Conservation (phyloP, 2,888 invertebrate genomes). For the Cheilosia vulpina region DNA sequence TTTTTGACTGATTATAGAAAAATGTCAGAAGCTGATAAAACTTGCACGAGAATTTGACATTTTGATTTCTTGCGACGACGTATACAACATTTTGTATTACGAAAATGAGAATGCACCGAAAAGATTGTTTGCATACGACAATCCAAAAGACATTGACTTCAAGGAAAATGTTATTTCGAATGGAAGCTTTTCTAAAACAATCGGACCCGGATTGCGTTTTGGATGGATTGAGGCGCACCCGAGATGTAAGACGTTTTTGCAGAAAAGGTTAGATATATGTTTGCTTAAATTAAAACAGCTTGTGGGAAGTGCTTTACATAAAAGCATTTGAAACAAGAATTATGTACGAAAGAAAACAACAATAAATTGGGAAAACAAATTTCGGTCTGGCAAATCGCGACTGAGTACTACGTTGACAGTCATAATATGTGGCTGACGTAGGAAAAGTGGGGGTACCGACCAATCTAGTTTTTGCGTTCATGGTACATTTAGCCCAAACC, state of each 20-base stretch:
- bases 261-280: constrained; percentile 77
- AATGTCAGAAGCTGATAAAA: constrained; percentile 82
- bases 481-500: too few relatives aligned
- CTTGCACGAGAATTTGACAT: constrained; percentile 84
- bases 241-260: constrained; percentile 82
- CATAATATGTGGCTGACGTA: too few relatives aligned
- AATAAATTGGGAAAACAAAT: too few relatives aligned
- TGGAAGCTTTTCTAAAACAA: constrained; percentile 87
- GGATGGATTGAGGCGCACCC: constrained; percentile 87
- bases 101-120: constrained; percentile 82
- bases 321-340: too few relatives aligned
- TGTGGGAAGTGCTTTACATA: too few relatives aligned
- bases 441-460: too few relatives aligned
- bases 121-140: constrained; percentile 85
- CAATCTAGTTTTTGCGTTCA: too few relatives aligned
- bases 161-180: constrained; percentile 86
- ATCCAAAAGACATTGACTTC: constrained; percentile 81
- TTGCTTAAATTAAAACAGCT: too few relatives aligned
- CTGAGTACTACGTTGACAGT: too few relatives aligned
- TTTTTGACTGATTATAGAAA: constrained; percentile 77
- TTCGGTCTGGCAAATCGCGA: too few relatives aligned
- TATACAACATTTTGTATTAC: constrained; percentile 86
- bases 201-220: constrained; percentile 86
- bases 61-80: constrained; percentile 86
- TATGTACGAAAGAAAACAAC: too few relatives aligned